Evolutionary conservation across 2,888 invertebrate genomes (phyloP).

Genomic region (Cistogaster globosa): DNA sequence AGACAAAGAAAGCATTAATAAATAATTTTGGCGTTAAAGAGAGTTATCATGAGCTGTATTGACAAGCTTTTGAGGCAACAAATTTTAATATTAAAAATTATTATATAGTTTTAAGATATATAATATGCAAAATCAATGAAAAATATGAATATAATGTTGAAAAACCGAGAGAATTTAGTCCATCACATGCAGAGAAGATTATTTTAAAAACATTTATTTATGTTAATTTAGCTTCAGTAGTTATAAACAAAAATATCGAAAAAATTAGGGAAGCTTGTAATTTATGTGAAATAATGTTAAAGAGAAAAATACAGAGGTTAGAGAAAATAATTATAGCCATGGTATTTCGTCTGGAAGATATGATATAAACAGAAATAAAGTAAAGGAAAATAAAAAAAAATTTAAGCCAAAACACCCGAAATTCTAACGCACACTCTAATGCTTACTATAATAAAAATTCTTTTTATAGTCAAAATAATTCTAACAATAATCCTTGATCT

Average conservation of each 20-base stretch:
- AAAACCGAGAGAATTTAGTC: no score
- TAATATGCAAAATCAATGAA: no score
- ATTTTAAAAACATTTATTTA: no score
- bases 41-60: conserved; percentile 54
- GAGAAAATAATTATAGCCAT: conserved; percentile 31
- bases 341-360: conserved; percentile 6
- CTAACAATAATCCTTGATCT: no score
- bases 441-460: not conserved
- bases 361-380: not conserved
- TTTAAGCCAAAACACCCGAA: not conserved
- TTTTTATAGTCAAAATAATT: conserved; percentile 7
- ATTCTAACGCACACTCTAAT: no score
- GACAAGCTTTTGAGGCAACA: conserved; percentile 33
- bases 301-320: not conserved
- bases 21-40: conserved; percentile 64
- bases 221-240: no score
- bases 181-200: no score
- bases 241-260: no score
- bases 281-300: conserved; percentile 38
- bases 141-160: no score
- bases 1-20: conserved; percentile 50
- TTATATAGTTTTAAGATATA: conserved; percentile 64
- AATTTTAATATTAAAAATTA: conserved; percentile 65
- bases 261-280: no score
- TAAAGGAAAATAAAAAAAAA: not conserved